Conservation (phyloP, 2,113 vertebrate species). For the Accipiter virgatus region DNA sequence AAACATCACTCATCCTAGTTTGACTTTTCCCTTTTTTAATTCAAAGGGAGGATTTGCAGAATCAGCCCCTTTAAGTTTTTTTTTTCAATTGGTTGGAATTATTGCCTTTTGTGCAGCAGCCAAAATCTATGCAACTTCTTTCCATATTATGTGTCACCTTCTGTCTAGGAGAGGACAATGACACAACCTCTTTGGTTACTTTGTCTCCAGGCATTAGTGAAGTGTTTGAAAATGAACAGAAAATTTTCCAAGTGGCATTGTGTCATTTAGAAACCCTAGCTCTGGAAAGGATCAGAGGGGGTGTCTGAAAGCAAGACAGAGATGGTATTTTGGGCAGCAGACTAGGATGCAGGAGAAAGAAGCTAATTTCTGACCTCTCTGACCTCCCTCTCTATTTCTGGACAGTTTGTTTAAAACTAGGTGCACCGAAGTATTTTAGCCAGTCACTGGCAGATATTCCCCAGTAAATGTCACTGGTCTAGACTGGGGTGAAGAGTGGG, state of each 20-base stretch:
- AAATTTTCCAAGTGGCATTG: not conserved
- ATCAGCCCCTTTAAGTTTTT: not conserved
- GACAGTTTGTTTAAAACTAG: not conserved
- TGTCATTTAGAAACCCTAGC: not conserved
- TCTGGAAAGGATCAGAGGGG: not conserved
- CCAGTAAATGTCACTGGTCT: not conserved
- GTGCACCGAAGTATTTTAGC: not conserved
- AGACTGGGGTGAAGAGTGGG: not conserved
- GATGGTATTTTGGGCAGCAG: not conserved
- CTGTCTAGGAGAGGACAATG: not conserved
- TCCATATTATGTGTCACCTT: fast-evolving
- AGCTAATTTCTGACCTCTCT: not conserved
- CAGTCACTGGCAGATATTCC: not conserved
- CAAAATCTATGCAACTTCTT: not conserved
- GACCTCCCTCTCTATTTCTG: not conserved
- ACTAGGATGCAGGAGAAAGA: not conserved
- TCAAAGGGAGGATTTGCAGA: not conserved
- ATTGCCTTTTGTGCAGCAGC: not conserved
- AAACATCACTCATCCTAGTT: not conserved
- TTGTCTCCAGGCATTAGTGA: not conserved
- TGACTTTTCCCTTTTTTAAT: not conserved
- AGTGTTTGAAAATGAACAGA: not conserved
- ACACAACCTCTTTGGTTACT: not conserved
- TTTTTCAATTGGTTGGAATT: not conserved
- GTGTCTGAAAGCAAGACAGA: not conserved